Evolutionary conservation across 2,113 vertebrate species (phyloP), one percentile per base, ranked within the genome.

Genomic region (Aplodontia rufa): DNA sequence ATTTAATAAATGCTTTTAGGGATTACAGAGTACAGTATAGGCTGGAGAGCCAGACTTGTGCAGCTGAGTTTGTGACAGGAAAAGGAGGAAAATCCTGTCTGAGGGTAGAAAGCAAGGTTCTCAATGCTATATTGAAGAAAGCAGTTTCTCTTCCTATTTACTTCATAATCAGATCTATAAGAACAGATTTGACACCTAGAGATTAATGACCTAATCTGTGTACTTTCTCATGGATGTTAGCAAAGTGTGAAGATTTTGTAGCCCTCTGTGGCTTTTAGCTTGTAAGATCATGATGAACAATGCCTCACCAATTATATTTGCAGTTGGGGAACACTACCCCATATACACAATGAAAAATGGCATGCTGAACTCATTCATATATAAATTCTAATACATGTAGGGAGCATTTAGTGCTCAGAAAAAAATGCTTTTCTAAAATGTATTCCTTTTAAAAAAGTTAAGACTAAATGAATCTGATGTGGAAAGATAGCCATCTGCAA

Each of bases 381-480:
- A 19, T 1, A 75, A 8, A 71, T 16, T 13, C 17, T 86, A 40
- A 86, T 37, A 64, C 6, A 32, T 30, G 26, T 8, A 40, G 2
- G n/a, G 0, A 55, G 8, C 40, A 64, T 13, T 76, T 78, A 90
- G 26, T 71, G 28, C 42, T 87, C 42, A 87, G 51, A 78, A 92
- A 78, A 26, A 92, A 76, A 17, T 64, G 14, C 30, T 64, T 7
- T 93, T 55, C 93, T 71, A 51, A 66, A 35, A 66, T 35, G 53
- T 78, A 53, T 40, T 88, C 24, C 35, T 68, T 42, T 53, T 19
- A 72, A 87, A 20, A 80, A 68, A 53, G 37, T 19, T 55, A 93
- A 87, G 17, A 66, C 30, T 35, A 84, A 89, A 75, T 30, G n/a
- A 64, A 47, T 76, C 16, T 84, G 62, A 90, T 42, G 22, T 75